Evolutionary conservation across 2,113 vertebrate genomes (phyloP).

Genomic region (Illadopsis cleaveri): DNA sequence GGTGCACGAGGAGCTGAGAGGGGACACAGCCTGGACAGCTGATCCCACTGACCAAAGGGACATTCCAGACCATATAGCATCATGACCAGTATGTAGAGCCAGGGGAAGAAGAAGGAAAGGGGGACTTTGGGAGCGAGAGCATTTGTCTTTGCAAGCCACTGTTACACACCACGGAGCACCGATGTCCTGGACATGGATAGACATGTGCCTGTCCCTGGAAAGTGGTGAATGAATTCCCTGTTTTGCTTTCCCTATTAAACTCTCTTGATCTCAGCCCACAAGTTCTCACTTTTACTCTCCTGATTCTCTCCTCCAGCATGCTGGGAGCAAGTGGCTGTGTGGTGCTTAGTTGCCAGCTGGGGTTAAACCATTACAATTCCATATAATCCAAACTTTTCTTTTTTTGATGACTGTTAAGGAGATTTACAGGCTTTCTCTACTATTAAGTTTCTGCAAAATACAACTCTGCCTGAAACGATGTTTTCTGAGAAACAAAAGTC

Average conservation of each 20-base stretch:
- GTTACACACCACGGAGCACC: rapidly evolving
- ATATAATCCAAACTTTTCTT: neutral
- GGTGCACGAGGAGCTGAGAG: neutral
- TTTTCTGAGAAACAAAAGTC: neutral
- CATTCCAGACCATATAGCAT: rapidly evolving
- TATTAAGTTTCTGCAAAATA: neutral
- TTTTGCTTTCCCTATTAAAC: neutral
- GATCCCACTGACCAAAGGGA: neutral
- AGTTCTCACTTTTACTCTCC: neutral
- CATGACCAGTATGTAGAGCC: neutral
- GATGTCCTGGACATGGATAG: neutral
- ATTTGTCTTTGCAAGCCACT: neutral
- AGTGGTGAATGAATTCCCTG: neutral
- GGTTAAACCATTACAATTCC: neutral
- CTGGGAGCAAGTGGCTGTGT: rapidly evolving
- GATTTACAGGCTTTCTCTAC: neutral
- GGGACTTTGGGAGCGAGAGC: neutral
- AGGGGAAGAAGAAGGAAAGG: neutral
- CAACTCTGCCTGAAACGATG: neutral
- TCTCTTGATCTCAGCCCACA: rapidly evolving
- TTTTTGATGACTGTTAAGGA: neutral
- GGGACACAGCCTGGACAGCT: neutral
- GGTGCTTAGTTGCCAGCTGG: neutral
- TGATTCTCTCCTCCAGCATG: neutral
- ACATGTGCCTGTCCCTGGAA: neutral